Conservation (phyloP, 2,797 vertebrate species). For the Neopelma chrysocephalum region DNA sequence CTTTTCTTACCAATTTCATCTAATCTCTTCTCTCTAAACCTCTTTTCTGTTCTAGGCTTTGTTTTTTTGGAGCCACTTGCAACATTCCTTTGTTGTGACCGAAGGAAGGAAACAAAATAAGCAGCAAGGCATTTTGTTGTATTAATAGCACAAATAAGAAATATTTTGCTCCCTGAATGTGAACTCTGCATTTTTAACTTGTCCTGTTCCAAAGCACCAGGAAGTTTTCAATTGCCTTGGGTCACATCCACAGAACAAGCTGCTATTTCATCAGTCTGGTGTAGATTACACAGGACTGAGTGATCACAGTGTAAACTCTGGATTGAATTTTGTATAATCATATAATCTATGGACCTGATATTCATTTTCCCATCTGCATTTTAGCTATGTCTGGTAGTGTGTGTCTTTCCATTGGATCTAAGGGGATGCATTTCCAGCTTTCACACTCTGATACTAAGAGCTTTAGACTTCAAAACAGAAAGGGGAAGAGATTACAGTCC, state of each 20-base stretch:
- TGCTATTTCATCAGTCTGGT: background rate
- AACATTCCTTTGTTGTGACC: conserved; percentile 22
- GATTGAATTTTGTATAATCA: background rate
- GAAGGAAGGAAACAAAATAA: conserved; percentile 30
- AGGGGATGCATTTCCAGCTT: background rate
- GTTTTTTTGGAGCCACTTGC: conserved; percentile 31
- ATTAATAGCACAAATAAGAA: conserved; percentile 7
- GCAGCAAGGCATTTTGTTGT: background rate
- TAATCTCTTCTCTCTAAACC: conserved; percentile 33
- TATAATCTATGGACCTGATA: background rate
- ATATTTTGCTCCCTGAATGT: background rate
- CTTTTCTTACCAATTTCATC: conserved; percentile 12
- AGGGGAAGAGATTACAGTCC: background rate
- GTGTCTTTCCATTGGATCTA: background rate
- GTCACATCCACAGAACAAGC: background rate
- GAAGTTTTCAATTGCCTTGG: background rate
- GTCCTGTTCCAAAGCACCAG: background rate
- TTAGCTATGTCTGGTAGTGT: background rate
- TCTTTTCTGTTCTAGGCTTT: conserved; percentile 13
- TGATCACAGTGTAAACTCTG: background rate
- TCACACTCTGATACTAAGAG: background rate
- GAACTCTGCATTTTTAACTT: background rate
- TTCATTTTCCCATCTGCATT: background rate
- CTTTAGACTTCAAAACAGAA: background rate
- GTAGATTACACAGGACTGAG: background rate